Conservation (phyloP, 2,888 invertebrate genomes). For the Trissolcus japonicus region DNA sequence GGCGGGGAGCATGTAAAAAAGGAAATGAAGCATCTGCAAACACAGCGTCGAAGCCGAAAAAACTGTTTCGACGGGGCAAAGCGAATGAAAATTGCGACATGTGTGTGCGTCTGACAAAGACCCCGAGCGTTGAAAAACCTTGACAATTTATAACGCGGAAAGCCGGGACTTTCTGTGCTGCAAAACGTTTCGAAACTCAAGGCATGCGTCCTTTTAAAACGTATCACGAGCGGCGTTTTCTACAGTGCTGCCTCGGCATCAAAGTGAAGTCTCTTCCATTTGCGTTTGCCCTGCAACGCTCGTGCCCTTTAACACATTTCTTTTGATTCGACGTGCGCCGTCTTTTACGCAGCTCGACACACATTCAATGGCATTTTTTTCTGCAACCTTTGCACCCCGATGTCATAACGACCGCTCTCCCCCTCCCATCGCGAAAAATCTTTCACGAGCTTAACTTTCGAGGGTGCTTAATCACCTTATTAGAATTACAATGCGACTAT, state of each 20-base stretch:
- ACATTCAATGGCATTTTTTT: constrained; percentile 51
- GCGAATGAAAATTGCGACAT: constrained; percentile 55
- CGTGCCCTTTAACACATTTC: constrained; percentile 72
- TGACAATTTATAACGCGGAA: constrained; percentile 57
- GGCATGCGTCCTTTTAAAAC: constrained; percentile 49
- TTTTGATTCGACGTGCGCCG: constrained; percentile 69
- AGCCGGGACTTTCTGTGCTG: constrained; percentile 44
- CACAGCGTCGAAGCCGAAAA: constrained; percentile 42
- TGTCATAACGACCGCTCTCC: constrained; percentile 45
- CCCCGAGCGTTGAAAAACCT: constrained; percentile 47
- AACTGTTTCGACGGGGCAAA: constrained; percentile 46
- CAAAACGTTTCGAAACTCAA: constrained; percentile 55
- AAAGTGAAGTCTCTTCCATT: constrained; percentile 68
- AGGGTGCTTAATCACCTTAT: constrained; percentile 39
- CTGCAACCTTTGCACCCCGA: constrained; percentile 28
- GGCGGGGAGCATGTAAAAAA: constrained; percentile 20
- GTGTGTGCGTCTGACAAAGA: constrained; percentile 50
- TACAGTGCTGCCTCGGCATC: constrained; percentile 60
- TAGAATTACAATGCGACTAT: constrained; percentile 29
- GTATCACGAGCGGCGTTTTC: constrained; percentile 55
- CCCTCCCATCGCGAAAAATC: background rate
- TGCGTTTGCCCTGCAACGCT: constrained; percentile 63
- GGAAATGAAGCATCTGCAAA: constrained; percentile 30
- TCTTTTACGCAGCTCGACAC: constrained; percentile 51
- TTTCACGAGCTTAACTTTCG: constrained; percentile 2